Conservation (phyloP, 2,113 vertebrate species). For the Danionella cerebrum region DNA sequence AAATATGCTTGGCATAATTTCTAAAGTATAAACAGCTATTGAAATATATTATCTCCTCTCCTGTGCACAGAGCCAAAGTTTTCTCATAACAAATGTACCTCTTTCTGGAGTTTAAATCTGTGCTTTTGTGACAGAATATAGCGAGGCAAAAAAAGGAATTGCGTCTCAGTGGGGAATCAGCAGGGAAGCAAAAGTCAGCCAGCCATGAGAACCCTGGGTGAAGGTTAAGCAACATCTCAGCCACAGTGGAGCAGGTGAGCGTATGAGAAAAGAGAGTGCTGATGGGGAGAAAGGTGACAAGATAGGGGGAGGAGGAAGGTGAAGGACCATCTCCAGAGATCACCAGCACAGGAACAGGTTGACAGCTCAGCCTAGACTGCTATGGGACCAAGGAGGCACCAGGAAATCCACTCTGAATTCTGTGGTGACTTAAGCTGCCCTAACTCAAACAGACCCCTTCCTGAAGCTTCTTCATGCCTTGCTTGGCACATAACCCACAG, state of each 20-base stretch:
- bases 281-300: slow-evolving; percentile 26
- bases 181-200: background rate
- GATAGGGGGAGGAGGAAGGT: background rate
- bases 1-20: too few relatives aligned
- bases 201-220: slow-evolving; percentile 10
- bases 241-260: background rate
- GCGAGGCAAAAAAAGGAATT: slow-evolving; percentile 3
- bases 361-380: background rate
- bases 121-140: background rate
- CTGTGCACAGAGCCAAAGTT: background rate
- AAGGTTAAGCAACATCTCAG: slow-evolving; percentile 7
- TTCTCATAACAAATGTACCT: background rate
- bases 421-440: slow-evolving; percentile 7
- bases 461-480: slow-evolving; percentile 9
- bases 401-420: slow-evolving; percentile 13
- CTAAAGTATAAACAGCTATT: too few relatives aligned
- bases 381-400: background rate
- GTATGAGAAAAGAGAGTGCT: background rate
- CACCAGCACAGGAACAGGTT: background rate
- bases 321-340: slow-evolving; percentile 12
- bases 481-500: slow-evolving; percentile 25
- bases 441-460: background rate
- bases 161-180: background rate
- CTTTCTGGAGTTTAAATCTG: background rate
- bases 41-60: background rate